Conservation (phyloP, 2,888 invertebrate genomes). For the Trichopria drosophilae region DNA sequence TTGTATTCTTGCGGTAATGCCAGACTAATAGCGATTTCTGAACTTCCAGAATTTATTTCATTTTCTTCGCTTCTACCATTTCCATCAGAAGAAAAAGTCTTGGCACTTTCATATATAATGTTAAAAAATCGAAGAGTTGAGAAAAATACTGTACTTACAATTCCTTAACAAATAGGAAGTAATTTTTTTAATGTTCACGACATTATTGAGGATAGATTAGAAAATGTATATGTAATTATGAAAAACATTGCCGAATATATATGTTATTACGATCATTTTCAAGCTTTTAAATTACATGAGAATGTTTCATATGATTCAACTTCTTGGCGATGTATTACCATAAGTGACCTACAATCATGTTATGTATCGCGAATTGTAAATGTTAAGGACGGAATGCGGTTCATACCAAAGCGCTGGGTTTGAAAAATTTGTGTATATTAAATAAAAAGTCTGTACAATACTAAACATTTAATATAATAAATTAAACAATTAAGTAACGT, state of each 20-base stretch:
- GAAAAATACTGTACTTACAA: constrained; percentile 1
- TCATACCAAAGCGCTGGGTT: constrained; percentile 9
- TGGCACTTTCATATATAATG: too few relatives aligned
- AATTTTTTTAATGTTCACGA: constrained; percentile 2
- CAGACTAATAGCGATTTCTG: constrained; percentile 10
- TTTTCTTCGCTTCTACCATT: constrained; percentile 11
- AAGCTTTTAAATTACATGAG: not conserved
- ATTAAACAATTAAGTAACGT: too few relatives aligned
- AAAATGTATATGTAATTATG: not conserved
- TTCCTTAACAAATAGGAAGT: not conserved
- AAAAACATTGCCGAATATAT: not conserved
- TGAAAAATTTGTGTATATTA: not conserved
- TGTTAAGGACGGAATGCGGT: constrained; percentile 4
- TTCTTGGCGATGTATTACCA: not conserved
- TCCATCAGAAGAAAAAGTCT: too few relatives aligned
- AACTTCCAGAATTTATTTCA: constrained; percentile 16
- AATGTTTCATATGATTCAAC: not conserved
- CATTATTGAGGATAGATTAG: constrained; percentile 2
- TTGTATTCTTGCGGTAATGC: constrained; percentile 11
- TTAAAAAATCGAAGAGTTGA: too few relatives aligned
- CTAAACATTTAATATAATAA: too few relatives aligned
- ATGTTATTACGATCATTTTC: constrained; percentile 4
- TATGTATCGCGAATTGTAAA: constrained; percentile 2
- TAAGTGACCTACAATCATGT: constrained; percentile 6
- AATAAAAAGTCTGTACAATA: not conserved